Conservation (phyloP, 2,888 invertebrate species). For the Branchipolynoe longqiensis region DNA sequence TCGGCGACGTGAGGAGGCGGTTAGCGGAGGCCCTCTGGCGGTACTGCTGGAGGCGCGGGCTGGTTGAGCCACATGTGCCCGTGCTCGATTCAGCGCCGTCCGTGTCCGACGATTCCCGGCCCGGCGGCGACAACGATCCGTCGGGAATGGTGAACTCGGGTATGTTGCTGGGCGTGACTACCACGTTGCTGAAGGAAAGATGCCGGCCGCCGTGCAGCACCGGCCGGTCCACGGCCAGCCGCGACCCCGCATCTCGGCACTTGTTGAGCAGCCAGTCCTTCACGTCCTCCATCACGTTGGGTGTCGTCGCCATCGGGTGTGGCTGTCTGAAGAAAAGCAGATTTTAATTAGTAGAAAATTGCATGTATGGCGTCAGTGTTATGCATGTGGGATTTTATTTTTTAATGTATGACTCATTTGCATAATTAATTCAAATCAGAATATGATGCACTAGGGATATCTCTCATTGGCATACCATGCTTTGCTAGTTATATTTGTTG, state of each 20-base stretch:
- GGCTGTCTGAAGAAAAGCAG: no score
- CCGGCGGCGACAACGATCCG: neutral
- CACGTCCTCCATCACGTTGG: constrained; percentile 34
- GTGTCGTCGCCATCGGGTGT: neutral
- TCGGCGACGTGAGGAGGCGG: constrained; percentile 3
- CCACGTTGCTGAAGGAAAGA: constrained; percentile 2
- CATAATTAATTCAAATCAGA: no score
- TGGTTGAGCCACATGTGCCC: neutral
- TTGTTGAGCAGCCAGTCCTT: constrained; percentile 58
- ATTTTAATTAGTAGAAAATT: no score
- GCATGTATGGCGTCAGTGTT: no score
- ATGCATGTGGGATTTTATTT: no score
- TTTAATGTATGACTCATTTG: no score
- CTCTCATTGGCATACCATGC: no score
- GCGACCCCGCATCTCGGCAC: constrained; percentile 31
- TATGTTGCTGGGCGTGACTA: constrained; percentile 55
- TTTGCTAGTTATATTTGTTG: no score
- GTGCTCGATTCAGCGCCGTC: neutral
- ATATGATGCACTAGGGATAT: no score
- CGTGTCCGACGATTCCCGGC: neutral
- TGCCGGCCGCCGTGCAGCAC: neutral
- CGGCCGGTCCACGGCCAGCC: constrained; percentile 30
- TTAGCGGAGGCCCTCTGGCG: neutral
- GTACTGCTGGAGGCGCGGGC: neutral
- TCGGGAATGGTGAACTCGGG: constrained; percentile 51